Conservation (phyloP, 2,888 invertebrate genomes). For the Hylaea fasciaria region DNA sequence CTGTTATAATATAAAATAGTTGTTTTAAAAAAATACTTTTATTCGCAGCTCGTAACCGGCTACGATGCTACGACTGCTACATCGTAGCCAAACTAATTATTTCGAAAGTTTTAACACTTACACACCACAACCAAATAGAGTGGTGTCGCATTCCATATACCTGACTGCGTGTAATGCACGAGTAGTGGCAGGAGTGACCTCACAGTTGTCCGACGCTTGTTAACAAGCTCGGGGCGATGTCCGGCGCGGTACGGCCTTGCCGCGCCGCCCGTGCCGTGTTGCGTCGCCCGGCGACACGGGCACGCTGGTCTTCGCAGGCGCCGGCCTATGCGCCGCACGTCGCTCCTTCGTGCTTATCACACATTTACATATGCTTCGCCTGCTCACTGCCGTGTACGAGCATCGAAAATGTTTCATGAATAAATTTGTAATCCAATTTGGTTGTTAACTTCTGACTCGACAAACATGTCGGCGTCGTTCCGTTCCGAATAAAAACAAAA, state of each 20-base stretch:
- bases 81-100: background rate
- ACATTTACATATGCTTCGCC: constrained; percentile 82
- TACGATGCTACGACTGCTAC: too few species aligned
- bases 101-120: background rate
- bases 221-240: constrained; percentile 23
- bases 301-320: constrained; percentile 7
- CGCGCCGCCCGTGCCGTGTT: background rate
- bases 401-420: constrained; percentile 83
- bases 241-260: background rate
- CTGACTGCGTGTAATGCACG: background rate
- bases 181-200: constrained; percentile 9
- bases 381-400: constrained; percentile 73
- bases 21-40: too few species aligned
- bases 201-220: constrained; percentile 26
- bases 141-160: constrained; percentile 3
- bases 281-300: constrained; percentile 1
- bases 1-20: too few species aligned
- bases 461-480: constrained; percentile 62
- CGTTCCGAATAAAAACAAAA: constrained; percentile 63
- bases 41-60: too few species aligned
- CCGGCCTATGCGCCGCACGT: constrained; percentile 62
- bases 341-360: constrained; percentile 76
- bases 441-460: constrained; percentile 73
- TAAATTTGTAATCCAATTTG: constrained; percentile 82
- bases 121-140: background rate